Evolutionary conservation across 2,113 vertebrate species (phyloP).

Genomic region (Plectropomus leopardus): DNA sequence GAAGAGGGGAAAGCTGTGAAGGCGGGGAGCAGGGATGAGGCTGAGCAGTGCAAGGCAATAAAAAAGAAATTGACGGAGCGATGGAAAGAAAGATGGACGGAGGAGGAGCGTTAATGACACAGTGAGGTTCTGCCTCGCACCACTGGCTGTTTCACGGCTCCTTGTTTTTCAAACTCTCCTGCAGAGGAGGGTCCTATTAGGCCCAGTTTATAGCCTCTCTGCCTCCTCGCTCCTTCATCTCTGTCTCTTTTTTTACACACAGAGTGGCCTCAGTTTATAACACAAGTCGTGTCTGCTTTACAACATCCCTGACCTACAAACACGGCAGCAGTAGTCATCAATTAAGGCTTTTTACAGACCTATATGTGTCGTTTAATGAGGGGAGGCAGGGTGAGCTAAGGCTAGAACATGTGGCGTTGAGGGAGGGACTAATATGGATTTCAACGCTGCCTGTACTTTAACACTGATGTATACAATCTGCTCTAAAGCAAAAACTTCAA

Average conservation of each 20-base stretch:
- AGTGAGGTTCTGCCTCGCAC: constrained; percentile 37
- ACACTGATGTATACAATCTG: constrained; percentile 17
- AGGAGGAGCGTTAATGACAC: constrained; percentile 60
- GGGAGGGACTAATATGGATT: constrained; percentile 25
- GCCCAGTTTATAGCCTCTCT: constrained; percentile 48
- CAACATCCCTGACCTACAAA: constrained; percentile 63
- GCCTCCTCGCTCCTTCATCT: constrained; percentile 39
- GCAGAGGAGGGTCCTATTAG: constrained; percentile 61
- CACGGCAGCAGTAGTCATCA: constrained; percentile 67
- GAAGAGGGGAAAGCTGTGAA: not conserved
- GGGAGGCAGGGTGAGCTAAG: constrained; percentile 18
- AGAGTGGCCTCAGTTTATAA: constrained; percentile 47
- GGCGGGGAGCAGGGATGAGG: not conserved
- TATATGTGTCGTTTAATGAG: constrained; percentile 69
- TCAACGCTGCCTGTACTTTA: constrained; percentile 25
- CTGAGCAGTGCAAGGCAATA: not conserved
- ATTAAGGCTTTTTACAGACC: constrained; percentile 71
- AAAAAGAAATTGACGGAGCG: constrained; percentile 6
- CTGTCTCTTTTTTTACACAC: constrained; percentile 21
- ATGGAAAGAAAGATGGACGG: not conserved
- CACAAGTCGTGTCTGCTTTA: constrained; percentile 55
- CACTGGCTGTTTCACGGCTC: constrained; percentile 62
- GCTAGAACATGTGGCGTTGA: constrained; percentile 33
- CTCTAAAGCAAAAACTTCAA: constrained; percentile 39
- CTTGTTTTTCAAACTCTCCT: constrained; percentile 72